Evolutionary conservation across 2,888 invertebrate species (phyloP), one percentile per base, ranked within the genome.

Genomic region (Tipula helvola): DNA sequence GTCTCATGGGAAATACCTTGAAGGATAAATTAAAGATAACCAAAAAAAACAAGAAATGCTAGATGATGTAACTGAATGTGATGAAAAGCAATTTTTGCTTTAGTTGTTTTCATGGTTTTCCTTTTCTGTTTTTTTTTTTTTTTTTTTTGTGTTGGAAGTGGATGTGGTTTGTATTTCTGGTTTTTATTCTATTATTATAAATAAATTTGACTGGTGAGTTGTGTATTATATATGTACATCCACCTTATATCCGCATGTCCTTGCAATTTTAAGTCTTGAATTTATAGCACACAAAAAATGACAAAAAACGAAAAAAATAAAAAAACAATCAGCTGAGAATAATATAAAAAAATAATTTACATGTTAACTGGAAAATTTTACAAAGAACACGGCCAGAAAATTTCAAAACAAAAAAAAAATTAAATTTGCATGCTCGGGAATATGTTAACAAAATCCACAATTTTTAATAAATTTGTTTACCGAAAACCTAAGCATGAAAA

Each of bases 11-110:
- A 71, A 71, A 71, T 71, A 71, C 71, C 71, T 71, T 71, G 71
- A 71, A 71, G 71, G 71, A 71, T 71, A 71, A 71, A 71, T 71
- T 71, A 71, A 71, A 71, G 71, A 71, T 71, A 71, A 71, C 71
- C 18, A 71, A 71, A 7, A 71, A 71, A 71, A n/a, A 16, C 16
- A 7, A 57, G 5, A 16, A 71, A 28, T 71, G 28, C 47, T 71
- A 71, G 18, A 28, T 71, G 71, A 28, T 71, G 10, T 28, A 71
- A 71, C 71, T 28, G 71, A 71, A 71, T 71, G 71, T 71, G 71
- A 71, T 71, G 71, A 71, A 18, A 71, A 28, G 71, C 10, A 71
- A 28, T 71, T 28, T 71, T n/a, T 28, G 10, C 71, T 71, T 71
- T 44, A 44, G 10, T n/a, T n/a, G 8, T 5, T n/a, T 57, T 57